Evolutionary conservation across 2,113 vertebrate genomes (phyloP).

Genomic region (Gallinago undulata): DNA sequence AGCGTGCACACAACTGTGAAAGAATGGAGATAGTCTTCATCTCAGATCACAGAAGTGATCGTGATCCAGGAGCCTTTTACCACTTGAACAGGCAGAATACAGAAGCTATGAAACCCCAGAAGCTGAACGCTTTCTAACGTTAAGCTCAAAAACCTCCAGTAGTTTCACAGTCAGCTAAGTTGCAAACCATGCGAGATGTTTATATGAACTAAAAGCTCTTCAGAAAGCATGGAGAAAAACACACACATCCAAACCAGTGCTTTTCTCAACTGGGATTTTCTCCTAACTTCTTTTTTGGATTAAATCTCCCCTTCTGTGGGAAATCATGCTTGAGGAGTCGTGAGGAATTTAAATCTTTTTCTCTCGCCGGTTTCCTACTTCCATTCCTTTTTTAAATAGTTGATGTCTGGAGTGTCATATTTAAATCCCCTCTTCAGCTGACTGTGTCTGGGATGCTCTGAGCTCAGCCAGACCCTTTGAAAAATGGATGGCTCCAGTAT

Average conservation of each 20-base stretch:
- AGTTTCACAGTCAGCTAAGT: neutral
- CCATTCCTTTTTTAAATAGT: neutral
- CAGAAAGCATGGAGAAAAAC: neutral
- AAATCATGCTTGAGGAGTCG: neutral
- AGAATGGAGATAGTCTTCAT: rapidly evolving
- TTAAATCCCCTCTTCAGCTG: constrained; percentile 4
- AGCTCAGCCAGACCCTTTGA: neutral
- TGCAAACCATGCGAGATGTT: neutral
- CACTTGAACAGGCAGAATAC: neutral
- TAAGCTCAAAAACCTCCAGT: neutral
- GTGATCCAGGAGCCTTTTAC: neutral
- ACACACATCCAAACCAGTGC: neutral
- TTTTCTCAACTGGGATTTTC: neutral
- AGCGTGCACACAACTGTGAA: rapidly evolving
- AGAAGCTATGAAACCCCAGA: neutral
- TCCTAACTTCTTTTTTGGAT: constrained; percentile 13
- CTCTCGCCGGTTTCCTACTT: constrained; percentile 6
- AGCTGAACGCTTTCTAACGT: neutral
- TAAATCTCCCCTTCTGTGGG: neutral
- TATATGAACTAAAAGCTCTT: constrained; percentile 14
- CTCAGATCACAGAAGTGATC: neutral
- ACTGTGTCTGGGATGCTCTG: neutral
- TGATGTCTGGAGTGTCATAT: constrained; percentile 21
- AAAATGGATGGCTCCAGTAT: neutral
- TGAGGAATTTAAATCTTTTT: neutral